These are phyloP conservation scores for Cephus spinipes DNA, from an alignment of 2,888 invertebrate species.

Conservation along the genomic window DNA sequence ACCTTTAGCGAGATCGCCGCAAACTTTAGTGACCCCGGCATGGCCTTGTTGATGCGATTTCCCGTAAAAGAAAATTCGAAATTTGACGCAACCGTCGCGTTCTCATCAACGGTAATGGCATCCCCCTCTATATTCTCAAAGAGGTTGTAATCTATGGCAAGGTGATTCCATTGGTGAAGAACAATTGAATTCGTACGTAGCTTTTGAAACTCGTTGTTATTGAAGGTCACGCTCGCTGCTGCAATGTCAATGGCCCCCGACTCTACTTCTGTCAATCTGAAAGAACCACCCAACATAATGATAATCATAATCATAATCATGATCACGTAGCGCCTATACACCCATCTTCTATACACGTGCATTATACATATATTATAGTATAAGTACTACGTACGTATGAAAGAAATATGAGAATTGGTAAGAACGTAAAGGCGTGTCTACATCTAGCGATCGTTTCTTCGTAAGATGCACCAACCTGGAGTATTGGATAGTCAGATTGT, in stretches of 20 bases:
- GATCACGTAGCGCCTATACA: background rate
- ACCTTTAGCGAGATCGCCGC: slow-evolving; percentile 69
- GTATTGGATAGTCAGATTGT: slow-evolving; percentile 74
- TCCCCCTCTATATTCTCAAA: slow-evolving; percentile 72
- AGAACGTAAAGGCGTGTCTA: slow-evolving; percentile 3
- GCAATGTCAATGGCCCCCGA: slow-evolving; percentile 75
- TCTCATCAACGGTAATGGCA: slow-evolving; percentile 69
- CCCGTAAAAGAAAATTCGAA: slow-evolving; percentile 69
- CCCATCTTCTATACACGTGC: background rate
- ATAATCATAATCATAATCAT: background rate
- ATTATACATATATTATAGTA: too few species aligned
- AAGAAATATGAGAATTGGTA: background rate
- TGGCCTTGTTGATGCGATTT: slow-evolving; percentile 71
- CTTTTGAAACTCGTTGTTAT: slow-evolving; percentile 73
- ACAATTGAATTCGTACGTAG: slow-evolving; percentile 73
- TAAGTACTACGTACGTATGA: background rate
- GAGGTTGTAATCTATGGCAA: slow-evolving; percentile 74
- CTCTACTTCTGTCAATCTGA: slow-evolving; percentile 73
- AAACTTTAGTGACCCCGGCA: slow-evolving; percentile 71
- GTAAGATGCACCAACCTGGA: slow-evolving; percentile 69
- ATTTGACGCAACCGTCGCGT: slow-evolving; percentile 61
- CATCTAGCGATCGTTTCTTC: background rate
- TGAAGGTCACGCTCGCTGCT: slow-evolving; percentile 72
- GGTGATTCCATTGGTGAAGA: slow-evolving; percentile 75
- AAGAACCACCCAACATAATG: slow-evolving; percentile 46